Percentiles rank a stretch among this genome's conserved stretches.
These are phyloP conservation scores for Mellilla xanthometata DNA, from an alignment of 2,888 invertebrate genomes.

Conservation along the genomic window DNA sequence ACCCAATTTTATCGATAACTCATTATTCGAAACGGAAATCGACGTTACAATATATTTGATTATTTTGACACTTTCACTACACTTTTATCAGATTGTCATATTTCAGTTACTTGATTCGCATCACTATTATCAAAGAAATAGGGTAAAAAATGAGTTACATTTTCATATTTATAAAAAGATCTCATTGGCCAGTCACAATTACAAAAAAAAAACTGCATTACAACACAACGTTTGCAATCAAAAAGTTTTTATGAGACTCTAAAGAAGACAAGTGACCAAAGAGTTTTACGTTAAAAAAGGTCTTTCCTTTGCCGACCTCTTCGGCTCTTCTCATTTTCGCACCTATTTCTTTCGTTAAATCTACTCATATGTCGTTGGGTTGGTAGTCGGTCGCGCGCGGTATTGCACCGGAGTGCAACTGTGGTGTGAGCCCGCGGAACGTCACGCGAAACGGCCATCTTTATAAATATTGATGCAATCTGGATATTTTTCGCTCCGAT, in stretches of 20 bases:
- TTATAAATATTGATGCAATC: slow-evolving; percentile 79
- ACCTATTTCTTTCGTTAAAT: slow-evolving; percentile 1
- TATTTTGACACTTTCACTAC: slow-evolving; percentile 37
- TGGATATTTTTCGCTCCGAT: slow-evolving; percentile 69
- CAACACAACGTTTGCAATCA: too few relatives aligned
- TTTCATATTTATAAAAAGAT: background rate
- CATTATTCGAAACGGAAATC: slow-evolving; percentile 28
- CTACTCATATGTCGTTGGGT: too few relatives aligned
- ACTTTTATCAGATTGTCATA: slow-evolving; percentile 9
- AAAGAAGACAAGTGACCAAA: too few relatives aligned
- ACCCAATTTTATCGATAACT: slow-evolving; percentile 29
- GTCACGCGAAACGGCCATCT: slow-evolving; percentile 51
- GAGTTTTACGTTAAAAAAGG: too few relatives aligned
- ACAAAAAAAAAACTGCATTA: background rate
- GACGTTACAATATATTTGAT: slow-evolving; percentile 11
- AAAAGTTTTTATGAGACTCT: background rate
- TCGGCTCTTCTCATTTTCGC: slow-evolving; percentile 4
- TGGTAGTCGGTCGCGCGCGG: slow-evolving; percentile 5
- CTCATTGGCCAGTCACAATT: background rate
- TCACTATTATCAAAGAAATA: background rate
- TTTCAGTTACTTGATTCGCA: background rate
- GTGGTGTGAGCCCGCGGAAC: slow-evolving; percentile 57
- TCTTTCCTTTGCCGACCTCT: too few relatives aligned
- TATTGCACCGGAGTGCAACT: slow-evolving; percentile 52
- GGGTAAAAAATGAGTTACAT: slow-evolving; percentile 2